Evolutionary conservation across 2,113 vertebrate species (phyloP), one percentile per base, ranked within the genome.

Genomic region (Choloepus hoffmanni): DNA sequence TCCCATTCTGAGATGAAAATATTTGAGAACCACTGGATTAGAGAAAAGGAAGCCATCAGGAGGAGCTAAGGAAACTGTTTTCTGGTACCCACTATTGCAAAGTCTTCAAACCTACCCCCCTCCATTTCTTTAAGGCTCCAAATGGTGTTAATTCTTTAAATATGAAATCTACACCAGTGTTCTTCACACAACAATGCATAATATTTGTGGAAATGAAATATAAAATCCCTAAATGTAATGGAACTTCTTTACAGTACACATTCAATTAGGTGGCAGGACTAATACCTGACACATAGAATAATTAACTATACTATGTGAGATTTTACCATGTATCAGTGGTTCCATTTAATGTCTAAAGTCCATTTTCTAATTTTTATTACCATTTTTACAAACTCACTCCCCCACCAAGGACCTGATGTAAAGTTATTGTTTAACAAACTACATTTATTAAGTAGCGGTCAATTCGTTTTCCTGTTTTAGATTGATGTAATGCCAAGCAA

Each of bases 141-240:
- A 60, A 96, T 30, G 13, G n/a, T 84, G 43, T 10, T 78, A 14
- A 55, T 84, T 50, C 89, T 76, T 94, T 94, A 97, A 76, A 86
- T 65, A 78, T 62, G 23, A 45, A 45, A 14, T 72, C 55, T 84
- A 83, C 6, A 65, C 30, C 48, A 28, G 45, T 67, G 16, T 87
- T 86, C 83, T 94, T 84, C 48, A 85, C 30, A n/a, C n/a, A 76
- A 36, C 33, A 74, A 67, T 50, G 26, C 36, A 78, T 45, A 72
- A 2, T 79, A 65, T 23, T 82, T 90, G 62, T 48, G 24, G 55
- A 91, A 91, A 95, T 77, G 26, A 2, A 87, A 36, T 53, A 89
- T 67, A 85, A 89, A 93, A 76, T 78, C 23, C 53, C 83, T 24
- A 36, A 73, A 72, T 33, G n/a, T 43, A 67, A 7, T 40, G 85